Evolutionary conservation across 2,797 vertebrate species (phyloP).

Genomic region (Cryptoprocta ferox): DNA sequence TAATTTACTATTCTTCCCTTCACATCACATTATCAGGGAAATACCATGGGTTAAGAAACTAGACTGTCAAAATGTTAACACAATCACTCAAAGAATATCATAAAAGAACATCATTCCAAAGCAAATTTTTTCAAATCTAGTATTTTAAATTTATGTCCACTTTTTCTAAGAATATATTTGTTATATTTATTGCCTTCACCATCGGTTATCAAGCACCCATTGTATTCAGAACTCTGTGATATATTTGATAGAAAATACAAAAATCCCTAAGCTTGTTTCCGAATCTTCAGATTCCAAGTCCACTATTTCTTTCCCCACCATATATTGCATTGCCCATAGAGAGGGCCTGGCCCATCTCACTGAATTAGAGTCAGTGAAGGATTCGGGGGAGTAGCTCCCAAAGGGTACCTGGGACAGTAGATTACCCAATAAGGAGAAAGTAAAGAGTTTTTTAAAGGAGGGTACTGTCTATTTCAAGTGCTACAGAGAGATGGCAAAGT

Average conservation of each 20-base stretch:
- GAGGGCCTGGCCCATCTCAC: neutral
- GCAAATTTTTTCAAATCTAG: neutral
- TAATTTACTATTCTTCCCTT: neutral
- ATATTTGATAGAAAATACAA: neutral
- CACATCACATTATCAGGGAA: neutral
- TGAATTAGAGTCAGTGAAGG: neutral
- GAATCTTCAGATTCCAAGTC: neutral
- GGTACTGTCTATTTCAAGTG: neutral
- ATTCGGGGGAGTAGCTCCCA: neutral
- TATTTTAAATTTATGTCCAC: neutral
- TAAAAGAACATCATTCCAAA: neutral
- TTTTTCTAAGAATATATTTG: neutral
- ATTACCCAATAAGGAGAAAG: neutral
- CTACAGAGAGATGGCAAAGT: slow-evolving; percentile 24
- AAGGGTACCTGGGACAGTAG: neutral
- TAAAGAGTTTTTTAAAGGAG: neutral
- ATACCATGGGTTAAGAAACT: neutral
- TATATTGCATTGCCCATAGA: neutral
- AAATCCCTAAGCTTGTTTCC: neutral
- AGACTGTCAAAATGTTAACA: neutral
- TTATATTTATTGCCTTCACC: neutral
- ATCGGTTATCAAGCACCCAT: neutral
- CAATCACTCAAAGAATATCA: neutral
- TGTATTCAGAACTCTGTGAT: neutral
- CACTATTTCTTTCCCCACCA: neutral